A percentile compares a stretch with the other conserved stretches of the same genome.
phyloP scores from a whole-genome alignment of 2,888 invertebrate genomes.

The Acrobasis repandana region DNA sequence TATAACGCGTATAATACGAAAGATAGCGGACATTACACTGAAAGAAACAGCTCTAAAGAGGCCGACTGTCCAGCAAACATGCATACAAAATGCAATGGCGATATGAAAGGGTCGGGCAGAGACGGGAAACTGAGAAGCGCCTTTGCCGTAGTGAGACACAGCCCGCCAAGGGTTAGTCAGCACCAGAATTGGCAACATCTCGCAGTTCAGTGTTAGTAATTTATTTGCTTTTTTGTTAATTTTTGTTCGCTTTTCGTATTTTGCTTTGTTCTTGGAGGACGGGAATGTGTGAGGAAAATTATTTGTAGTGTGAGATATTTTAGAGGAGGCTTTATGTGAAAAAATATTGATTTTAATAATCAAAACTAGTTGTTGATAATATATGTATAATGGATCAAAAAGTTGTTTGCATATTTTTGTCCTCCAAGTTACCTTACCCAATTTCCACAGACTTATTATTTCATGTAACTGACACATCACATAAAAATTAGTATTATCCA shows the following conservation, averaged over 20 bases:
- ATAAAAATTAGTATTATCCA: too few relatives aligned
- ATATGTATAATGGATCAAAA: too few relatives aligned
- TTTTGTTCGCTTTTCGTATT: constrained; percentile 28
- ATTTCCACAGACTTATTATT: background rate
- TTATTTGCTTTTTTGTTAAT: constrained; percentile 48
- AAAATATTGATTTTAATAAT: background rate
- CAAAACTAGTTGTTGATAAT: background rate
- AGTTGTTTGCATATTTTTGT: background rate
- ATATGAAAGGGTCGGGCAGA: constrained; percentile 73
- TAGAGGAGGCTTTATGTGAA: too few relatives aligned
- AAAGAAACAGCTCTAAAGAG: constrained; percentile 75
- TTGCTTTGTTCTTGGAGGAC: constrained; percentile 11
- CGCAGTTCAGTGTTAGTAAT: constrained; percentile 86
- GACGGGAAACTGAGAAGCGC: constrained; percentile 83
- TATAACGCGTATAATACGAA: constrained; percentile 78
- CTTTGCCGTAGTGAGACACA: constrained; percentile 85
- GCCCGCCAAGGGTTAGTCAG: constrained; percentile 76
- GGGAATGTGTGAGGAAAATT: background rate
- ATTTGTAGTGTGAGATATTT: background rate
- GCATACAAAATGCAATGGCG: constrained; percentile 74
- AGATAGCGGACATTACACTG: constrained; percentile 78
- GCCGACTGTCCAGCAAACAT: constrained; percentile 76
- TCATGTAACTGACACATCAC: background rate
- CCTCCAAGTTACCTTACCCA: background rate
- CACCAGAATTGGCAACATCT: constrained; percentile 84